phyloP scores from a whole-genome alignment of 2,113 vertebrate species.

The Sminthopsis crassicaudata region DNA sequence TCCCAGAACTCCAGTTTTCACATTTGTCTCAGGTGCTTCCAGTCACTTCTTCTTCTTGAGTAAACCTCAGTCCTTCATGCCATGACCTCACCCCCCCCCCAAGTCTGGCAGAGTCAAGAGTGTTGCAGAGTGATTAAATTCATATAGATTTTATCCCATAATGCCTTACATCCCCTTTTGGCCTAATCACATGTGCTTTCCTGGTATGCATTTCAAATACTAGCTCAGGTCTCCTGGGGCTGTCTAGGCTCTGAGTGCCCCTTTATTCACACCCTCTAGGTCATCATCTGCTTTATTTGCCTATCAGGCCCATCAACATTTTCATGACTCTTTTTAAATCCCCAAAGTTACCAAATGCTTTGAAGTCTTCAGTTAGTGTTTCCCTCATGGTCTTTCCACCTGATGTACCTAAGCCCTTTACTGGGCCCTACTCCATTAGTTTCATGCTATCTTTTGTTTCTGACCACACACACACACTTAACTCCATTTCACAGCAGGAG shows the following conservation, averaged over 20 bases:
- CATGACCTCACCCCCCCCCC: no score
- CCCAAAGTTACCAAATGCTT: conserved; percentile 37
- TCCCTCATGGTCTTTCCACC: conserved; percentile 38
- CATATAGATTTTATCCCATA: neutral
- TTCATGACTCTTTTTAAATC: conserved; percentile 41
- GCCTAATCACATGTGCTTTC: neutral
- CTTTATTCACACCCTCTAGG: conserved; percentile 30
- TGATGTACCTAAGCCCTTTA: conserved; percentile 54
- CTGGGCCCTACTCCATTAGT: conserved; percentile 4
- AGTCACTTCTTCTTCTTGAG: neutral
- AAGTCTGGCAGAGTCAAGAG: no score
- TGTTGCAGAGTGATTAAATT: neutral
- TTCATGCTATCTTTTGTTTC: conserved; percentile 60
- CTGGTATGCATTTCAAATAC: neutral
- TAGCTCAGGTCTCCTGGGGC: neutral
- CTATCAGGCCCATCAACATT: conserved; percentile 32
- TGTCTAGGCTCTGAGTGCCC: conserved; percentile 6
- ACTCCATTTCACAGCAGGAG: conserved; percentile 59
- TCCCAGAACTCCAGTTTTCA: neutral
- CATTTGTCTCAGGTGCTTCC: neutral
- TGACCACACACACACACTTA: conserved; percentile 56
- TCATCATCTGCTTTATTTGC: neutral
- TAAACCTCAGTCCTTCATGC: neutral
- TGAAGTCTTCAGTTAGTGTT: conserved; percentile 44
- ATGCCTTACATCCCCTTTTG: neutral